Conservation (phyloP, 1,140 invertebrate species). For the Goniozus legneri region DNA sequence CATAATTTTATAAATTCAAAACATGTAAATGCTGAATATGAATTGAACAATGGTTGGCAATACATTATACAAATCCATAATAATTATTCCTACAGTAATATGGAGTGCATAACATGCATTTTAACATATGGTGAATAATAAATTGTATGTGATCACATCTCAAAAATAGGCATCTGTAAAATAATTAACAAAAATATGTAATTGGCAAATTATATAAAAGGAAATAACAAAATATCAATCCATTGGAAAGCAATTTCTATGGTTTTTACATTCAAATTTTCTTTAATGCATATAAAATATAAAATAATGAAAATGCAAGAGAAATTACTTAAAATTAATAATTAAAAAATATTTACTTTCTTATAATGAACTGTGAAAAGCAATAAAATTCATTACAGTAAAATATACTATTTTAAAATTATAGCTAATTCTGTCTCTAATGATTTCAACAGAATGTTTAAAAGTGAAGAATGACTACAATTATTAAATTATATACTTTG, state of each 20-base stretch:
- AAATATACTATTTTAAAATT: neutral
- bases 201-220: too few relatives aligned
- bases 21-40: neutral
- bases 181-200: neutral
- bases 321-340: constrained; percentile 1
- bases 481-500: constrained; percentile 58
- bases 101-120: neutral
- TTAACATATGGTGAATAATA: neutral
- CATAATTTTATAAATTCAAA: neutral
- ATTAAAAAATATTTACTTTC: neutral
- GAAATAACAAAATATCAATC: constrained; percentile 9
- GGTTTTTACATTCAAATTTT: neutral
- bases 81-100: neutral
- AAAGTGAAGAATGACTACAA: constrained; percentile 15
- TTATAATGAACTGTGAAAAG: neutral
- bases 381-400: neutral
- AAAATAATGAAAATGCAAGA: neutral
- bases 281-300: too few relatives aligned
- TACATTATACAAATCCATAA: neutral
- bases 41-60: neutral
- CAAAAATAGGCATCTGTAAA: too few relatives aligned
- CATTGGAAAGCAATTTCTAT: neutral
- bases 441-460: neutral
- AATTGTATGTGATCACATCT: too few relatives aligned
- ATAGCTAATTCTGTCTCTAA: neutral